Evolutionary conservation across 1,140 invertebrate genomes (phyloP).

Genomic region (Magallana ariakensis): DNA sequence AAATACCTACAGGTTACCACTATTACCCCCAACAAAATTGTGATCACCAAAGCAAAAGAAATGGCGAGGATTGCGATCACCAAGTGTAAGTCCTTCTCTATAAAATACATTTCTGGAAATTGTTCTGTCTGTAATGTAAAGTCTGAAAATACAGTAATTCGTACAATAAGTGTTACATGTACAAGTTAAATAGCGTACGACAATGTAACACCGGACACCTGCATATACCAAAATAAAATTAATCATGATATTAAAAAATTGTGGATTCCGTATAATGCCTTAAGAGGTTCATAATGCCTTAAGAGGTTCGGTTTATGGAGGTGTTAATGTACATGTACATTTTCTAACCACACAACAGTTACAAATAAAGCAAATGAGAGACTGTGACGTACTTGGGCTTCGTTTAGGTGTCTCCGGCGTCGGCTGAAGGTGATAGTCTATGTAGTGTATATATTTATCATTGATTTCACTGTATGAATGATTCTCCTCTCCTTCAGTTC

Average conservation of each 20-base stretch:
- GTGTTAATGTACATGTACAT: too few species aligned
- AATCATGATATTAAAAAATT: too few species aligned
- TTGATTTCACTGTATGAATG: not conserved
- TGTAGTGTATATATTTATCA: not conserved
- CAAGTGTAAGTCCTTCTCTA: slow-evolving; percentile 2
- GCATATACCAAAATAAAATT: too few species aligned
- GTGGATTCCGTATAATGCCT: too few species aligned
- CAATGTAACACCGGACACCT: too few species aligned
- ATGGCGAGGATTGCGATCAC: not conserved
- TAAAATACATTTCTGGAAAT: not conserved
- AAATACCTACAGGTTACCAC: not conserved
- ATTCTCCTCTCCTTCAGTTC: not conserved
- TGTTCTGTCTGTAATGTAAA: slow-evolving; percentile 22
- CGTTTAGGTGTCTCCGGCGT: not conserved
- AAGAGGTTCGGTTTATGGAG: too few species aligned
- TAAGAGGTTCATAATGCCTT: too few species aligned
- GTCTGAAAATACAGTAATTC: slow-evolving; percentile 2
- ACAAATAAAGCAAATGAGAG: not conserved
- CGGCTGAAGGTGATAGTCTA: not conserved
- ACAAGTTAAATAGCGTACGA: too few species aligned
- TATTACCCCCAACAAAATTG: not conserved
- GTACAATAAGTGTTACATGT: too few species aligned
- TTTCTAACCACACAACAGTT: too few species aligned
- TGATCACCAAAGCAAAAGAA: not conserved
- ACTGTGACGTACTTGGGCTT: not conserved